Percentiles rank a stretch among this genome's conserved stretches.
phyloP scores from a whole-genome alignment of 1,140 invertebrate species.

The honey bee (Apis mellifera) region DNA sequence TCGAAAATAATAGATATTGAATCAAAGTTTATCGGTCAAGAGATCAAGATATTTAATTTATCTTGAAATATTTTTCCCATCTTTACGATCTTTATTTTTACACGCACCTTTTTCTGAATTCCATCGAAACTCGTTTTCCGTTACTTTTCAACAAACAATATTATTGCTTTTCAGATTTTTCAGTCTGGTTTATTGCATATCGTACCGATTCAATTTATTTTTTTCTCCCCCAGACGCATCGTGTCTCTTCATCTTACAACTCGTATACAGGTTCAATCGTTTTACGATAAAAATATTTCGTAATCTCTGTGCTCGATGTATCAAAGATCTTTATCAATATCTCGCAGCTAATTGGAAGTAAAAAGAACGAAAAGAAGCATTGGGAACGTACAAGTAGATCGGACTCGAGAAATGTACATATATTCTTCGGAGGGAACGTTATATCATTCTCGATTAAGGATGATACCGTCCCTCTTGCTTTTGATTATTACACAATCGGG shows the following conservation, averaged over 20 bases:
- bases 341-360: neutral
- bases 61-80: neutral
- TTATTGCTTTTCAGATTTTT: conserved; percentile 36
- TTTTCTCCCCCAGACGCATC: neutral
- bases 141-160: conserved; percentile 39
- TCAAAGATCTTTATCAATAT: neutral
- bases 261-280: neutral
- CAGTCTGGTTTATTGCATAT: conserved; percentile 6
- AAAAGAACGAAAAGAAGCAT: neutral
- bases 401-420: neutral
- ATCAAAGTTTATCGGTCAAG: neutral
- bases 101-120: neutral
- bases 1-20: no score
- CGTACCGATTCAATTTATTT: conserved; percentile 6
- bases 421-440: conserved; percentile 16
- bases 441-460: conserved; percentile 24
- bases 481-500: conserved; percentile 48
- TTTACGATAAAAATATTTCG: neutral
- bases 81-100: conserved; percentile 28
- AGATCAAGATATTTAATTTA: neutral
- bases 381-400: neutral
- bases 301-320: neutral
- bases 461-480: conserved; percentile 20
- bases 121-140: neutral
- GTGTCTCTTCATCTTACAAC: no score